Evolutionary conservation across 1,140 invertebrate genomes (phyloP).

Genomic region (Pogonomyrmex californicus): DNA sequence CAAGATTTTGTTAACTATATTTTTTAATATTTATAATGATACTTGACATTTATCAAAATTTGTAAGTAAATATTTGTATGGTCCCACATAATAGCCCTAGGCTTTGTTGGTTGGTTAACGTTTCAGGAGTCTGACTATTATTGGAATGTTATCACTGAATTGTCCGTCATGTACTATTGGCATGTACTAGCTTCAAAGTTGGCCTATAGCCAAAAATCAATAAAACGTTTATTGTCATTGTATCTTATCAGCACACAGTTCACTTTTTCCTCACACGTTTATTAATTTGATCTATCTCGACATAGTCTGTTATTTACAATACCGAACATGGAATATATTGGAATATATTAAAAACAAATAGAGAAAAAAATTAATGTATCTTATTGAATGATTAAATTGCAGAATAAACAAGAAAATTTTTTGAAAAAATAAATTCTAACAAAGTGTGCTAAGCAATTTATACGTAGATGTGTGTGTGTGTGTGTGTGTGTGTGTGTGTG

Average conservation of each 20-base stretch:
- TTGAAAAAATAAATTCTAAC: neutral
- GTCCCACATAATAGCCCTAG: neutral
- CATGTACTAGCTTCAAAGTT: neutral
- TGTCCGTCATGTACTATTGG: neutral
- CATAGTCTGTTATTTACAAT: slow-evolving; percentile 11
- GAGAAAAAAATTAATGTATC: neutral
- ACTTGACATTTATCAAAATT: slow-evolving; percentile 1
- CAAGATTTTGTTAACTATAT: too few species aligned
- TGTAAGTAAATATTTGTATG: neutral
- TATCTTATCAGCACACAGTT: slow-evolving; percentile 2
- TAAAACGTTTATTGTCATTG: slow-evolving; percentile 17
- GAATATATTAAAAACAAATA: neutral
- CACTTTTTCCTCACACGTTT: neutral
- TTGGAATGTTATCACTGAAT: slow-evolving; percentile 35
- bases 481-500: too few species aligned
- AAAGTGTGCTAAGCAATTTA: neutral
- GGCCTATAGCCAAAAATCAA: slow-evolving; percentile 14
- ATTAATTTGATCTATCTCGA: slow-evolving; percentile 17
- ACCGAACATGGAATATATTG: neutral
- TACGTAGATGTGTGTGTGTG: neutral
- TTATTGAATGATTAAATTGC: slow-evolving; percentile 22
- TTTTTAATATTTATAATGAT: neutral
- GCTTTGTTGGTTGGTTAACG: slow-evolving; percentile 37
- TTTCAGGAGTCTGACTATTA: slow-evolving; percentile 38
- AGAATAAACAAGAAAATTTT: slow-evolving; percentile 11